phyloP scores from a whole-genome alignment of 1,140 invertebrate species.

The Plectus sambesii region DNA sequence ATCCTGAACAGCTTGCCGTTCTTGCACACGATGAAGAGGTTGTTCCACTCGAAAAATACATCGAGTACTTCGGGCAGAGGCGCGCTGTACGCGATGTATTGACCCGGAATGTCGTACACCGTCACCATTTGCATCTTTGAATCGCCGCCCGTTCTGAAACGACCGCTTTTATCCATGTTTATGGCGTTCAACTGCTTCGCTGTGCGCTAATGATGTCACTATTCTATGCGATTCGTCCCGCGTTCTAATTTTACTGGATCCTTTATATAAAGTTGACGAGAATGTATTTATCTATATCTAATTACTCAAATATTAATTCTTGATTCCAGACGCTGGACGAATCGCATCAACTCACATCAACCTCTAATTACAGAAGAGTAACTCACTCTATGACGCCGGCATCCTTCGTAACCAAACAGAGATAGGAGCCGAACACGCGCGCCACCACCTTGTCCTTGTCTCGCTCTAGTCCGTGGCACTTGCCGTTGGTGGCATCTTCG shows the following conservation, averaged over 20 bases:
- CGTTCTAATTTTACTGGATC: too few species aligned
- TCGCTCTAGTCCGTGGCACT: constrained; percentile 29
- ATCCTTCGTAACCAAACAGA: constrained; percentile 35
- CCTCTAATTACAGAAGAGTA: too few species aligned
- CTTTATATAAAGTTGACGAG: too few species aligned
- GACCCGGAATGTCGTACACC: constrained; percentile 36
- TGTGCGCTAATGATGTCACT: too few species aligned
- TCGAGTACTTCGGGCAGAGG: constrained; percentile 32
- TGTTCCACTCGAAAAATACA: constrained; percentile 23
- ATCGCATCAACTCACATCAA: too few species aligned
- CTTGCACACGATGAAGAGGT: constrained; percentile 26
- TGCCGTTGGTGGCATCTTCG: constrained; percentile 28
- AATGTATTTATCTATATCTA: not conserved
- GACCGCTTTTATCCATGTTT: too few species aligned
- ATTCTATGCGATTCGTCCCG: too few species aligned
- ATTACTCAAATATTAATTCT: not conserved
- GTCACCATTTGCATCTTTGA: constrained; percentile 31
- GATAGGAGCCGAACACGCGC: constrained; percentile 22
- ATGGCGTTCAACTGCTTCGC: too few species aligned
- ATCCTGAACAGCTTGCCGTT: constrained; percentile 29
- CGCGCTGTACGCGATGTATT: constrained; percentile 37
- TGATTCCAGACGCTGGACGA: too few species aligned
- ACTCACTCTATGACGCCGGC: constrained; percentile 27
- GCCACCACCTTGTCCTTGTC: constrained; percentile 37
- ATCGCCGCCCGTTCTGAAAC: constrained; percentile 18